phyloP scores from a whole-genome alignment of 2,888 invertebrate species.

The Nomada ruficornis region DNA sequence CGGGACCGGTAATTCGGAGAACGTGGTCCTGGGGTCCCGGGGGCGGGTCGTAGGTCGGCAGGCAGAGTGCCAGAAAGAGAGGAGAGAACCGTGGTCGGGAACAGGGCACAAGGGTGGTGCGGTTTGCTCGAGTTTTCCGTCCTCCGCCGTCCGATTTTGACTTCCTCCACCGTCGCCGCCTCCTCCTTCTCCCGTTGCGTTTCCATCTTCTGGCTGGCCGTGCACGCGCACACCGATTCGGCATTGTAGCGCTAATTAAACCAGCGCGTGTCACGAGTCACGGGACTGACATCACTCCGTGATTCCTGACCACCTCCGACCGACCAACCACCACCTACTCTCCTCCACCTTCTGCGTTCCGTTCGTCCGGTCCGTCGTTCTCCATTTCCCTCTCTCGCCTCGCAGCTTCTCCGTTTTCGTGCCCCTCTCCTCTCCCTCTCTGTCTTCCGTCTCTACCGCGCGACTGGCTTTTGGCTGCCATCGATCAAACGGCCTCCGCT shows the following conservation, averaged over 20 bases:
- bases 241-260: constrained; percentile 83
- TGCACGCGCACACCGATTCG: constrained; percentile 72
- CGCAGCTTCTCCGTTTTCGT: neutral
- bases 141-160: constrained; percentile 56
- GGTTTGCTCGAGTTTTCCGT: constrained; percentile 61
- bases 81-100: constrained; percentile 66
- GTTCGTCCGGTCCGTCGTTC: constrained; percentile 22
- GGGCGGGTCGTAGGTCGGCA: constrained; percentile 80
- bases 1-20: constrained; percentile 82
- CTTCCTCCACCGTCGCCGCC: constrained; percentile 36
- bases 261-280: constrained; percentile 80
- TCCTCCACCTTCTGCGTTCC: constrained; percentile 67
- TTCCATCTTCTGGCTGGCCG: constrained; percentile 63
- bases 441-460: constrained; percentile 24
- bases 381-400: constrained; percentile 26
- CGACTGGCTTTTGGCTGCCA: constrained; percentile 65
- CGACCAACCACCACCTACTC: constrained; percentile 49
- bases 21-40: constrained; percentile 80
- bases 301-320: constrained; percentile 73
- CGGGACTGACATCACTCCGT: constrained; percentile 79
- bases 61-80: constrained; percentile 82
- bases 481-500: constrained; percentile 72
- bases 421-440: neutral
- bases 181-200: constrained; percentile 30
- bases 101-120: constrained; percentile 55